Base-by-base conservation (phyloP, 2,888 invertebrate genomes). In the Scaptomyza cyrtandrae region DNA sequence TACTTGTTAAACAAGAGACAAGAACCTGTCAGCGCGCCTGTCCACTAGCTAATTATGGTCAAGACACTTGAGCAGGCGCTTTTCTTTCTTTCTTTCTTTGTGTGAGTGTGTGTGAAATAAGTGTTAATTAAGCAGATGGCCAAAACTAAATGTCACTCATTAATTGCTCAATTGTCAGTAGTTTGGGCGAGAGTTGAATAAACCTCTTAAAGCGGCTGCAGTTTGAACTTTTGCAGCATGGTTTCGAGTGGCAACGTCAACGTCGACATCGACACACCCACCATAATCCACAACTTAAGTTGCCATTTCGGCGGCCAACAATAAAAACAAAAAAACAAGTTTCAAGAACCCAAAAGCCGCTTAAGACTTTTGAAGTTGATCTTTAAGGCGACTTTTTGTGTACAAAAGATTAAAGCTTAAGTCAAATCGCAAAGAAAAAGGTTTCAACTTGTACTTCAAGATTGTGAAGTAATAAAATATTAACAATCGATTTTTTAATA, bases 111-210 rank as follows among this genome's bases (percentile, higher is more conserved):
- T 57, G 57, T 60, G 48, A 59, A 65, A 54, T 39, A 75, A 59
- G 43, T 44, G 43, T 58, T 78, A 63, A 75, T 75, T 67, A 75
- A 77, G 48, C 67, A 58, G 57, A 19, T 78, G 78, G 67, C 67
- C 68, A 68, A 78, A 73, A 73, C 48, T 58, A 54, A 78, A 63
- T 73, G 59, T 64, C 74, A 43, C 53, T 33, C 82, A 85, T 87
- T 87, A 81, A 81, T 87, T 81, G 81, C 88, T 87, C 82, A 81
- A 81, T 81, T 81, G 88, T 54, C 55, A 50, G 37, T 49, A 43
- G 43, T n/a, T 41, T 24, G 24, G 39, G 58, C 31, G 44, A 57
- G 68, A 79, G 77, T 75, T 79, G 80, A 77, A 77, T 61, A 77
- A 77, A 77, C 77, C 61, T 46, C 59, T 67, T 43, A 44, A 63